Conservation (phyloP, 2,888 invertebrate genomes). For the Crematogaster levior region DNA sequence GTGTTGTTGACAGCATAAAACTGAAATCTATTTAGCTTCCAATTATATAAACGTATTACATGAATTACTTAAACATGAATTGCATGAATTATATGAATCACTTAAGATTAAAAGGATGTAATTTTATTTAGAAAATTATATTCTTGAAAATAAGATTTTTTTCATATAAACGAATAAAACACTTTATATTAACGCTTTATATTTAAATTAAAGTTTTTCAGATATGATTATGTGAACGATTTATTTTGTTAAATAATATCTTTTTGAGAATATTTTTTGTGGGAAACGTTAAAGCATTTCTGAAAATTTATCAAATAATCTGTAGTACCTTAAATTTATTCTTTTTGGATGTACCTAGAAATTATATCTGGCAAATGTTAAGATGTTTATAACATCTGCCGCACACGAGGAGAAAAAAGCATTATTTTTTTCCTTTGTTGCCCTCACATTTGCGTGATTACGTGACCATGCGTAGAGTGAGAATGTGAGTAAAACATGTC, state of each 20-base stretch:
- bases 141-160: background rate
- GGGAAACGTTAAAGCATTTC: background rate
- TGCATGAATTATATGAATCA: background rate
- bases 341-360: background rate
- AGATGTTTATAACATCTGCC: constrained; percentile 6
- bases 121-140: background rate
- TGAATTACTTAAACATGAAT: background rate
- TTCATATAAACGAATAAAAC: background rate
- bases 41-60: background rate
- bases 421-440: background rate
- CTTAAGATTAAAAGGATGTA: background rate
- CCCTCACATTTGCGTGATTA: constrained; percentile 23
- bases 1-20: constrained; percentile 18
- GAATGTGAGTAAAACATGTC: constrained; percentile 6
- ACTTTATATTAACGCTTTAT: background rate
- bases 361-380: background rate
- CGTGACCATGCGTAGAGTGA: constrained; percentile 7
- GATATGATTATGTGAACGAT: background rate
- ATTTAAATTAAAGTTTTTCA: background rate
- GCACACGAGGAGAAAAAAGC: background rate
- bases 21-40: background rate
- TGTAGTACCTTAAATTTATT: background rate
- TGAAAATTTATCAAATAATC: background rate
- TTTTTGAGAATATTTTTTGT: background rate
- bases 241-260: background rate